phyloP scores from a whole-genome alignment of 2,888 invertebrate genomes.

The Ypsolopha sequella region DNA sequence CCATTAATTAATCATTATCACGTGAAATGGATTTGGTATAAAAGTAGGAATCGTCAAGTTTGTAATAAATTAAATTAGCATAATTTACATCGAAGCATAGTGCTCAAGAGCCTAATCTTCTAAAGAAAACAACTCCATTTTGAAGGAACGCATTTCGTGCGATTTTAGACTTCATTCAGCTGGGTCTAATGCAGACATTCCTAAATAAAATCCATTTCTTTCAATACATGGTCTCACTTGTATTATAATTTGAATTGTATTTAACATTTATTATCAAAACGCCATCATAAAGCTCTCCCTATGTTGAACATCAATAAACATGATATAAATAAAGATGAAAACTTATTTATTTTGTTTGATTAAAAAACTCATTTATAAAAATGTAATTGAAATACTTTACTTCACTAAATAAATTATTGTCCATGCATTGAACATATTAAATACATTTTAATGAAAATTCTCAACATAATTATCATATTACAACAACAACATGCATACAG shows the following conservation, averaged over 20 bases:
- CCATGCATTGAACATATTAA: no score
- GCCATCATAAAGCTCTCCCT: constrained; percentile 56
- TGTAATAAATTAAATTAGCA: background rate
- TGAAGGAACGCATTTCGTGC: background rate
- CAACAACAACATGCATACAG: no score
- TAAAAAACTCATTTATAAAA: no score
- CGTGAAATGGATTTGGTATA: constrained; percentile 33
- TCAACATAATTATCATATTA: no score
- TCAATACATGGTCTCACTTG: constrained; percentile 58
- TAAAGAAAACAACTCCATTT: background rate
- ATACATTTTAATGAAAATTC: no score
- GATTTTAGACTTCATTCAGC: background rate
- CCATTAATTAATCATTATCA: constrained; percentile 23
- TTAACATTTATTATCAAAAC: constrained; percentile 54
- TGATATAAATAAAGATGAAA: constrained; percentile 16
- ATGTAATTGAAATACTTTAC: no score
- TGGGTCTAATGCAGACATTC: constrained; percentile 30
- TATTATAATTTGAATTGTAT: constrained; percentile 62
- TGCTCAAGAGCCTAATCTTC: background rate
- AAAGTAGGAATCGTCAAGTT: background rate
- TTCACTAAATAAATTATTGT: no score
- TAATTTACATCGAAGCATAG: background rate
- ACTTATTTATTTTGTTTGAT: no score
- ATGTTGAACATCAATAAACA: constrained; percentile 61
- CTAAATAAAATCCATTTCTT: constrained; percentile 43